These are phyloP conservation scores for Sarcophaga subvicina DNA, from an alignment of 2,888 invertebrate genomes.

Conservation along the genomic window DNA sequence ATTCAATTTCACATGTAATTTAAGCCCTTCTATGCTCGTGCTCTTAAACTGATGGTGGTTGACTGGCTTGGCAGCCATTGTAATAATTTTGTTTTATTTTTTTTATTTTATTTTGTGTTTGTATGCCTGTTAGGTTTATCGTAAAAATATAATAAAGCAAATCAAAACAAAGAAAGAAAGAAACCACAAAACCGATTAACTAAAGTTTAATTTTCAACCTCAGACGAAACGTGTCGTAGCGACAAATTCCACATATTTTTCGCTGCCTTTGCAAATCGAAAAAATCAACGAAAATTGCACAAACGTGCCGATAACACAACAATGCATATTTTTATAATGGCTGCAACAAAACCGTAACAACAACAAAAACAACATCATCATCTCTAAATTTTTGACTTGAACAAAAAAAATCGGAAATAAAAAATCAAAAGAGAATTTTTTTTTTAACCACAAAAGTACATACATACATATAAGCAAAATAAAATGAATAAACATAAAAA, in stretches of 20 bases:
- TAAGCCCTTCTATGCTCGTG: constrained; percentile 50
- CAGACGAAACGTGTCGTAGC: constrained; percentile 67
- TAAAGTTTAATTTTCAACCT: constrained; percentile 64
- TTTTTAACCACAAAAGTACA: constrained; percentile 28
- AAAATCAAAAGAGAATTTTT: constrained; percentile 33
- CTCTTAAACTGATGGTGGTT: constrained; percentile 3
- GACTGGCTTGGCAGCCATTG: constrained; percentile 14
- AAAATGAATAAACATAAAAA: constrained; percentile 6
- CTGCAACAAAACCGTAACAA: constrained; percentile 19
- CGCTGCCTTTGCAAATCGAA: constrained; percentile 52
- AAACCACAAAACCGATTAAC: constrained; percentile 56
- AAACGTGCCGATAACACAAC: constrained; percentile 79
- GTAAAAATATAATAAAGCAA: constrained; percentile 25
- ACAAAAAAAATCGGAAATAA: constrained; percentile 52
- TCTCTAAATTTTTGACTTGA: not conserved
- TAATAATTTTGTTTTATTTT: constrained; percentile 2
- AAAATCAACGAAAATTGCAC: constrained; percentile 64
- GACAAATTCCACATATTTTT: constrained; percentile 66
- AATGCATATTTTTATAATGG: constrained; percentile 73
- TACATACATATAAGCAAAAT: constrained; percentile 15
- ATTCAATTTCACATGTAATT: constrained; percentile 47
- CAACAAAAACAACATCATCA: constrained; percentile 25
- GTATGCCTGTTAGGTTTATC: constrained; percentile 41
- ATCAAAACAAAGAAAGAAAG: constrained; percentile 10
- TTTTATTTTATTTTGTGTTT: not conserved